phyloP scores from a whole-genome alignment of 2,888 invertebrate species.

The Phaedon cochleariae region DNA sequence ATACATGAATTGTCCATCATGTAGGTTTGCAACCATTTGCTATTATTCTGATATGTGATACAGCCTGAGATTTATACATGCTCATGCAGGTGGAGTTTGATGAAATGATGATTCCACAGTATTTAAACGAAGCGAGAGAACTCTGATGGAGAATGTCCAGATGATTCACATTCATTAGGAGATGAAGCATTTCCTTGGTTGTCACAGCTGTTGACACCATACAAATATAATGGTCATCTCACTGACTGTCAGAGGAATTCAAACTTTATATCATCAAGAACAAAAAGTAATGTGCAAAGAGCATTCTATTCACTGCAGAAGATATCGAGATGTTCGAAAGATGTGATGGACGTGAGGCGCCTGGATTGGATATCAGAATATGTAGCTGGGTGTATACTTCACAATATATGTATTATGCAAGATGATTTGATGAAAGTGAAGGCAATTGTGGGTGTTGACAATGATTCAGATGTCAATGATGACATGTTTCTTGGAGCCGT shows the following conservation, averaged over 20 bases:
- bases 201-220: conserved; percentile 6
- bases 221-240: conserved; percentile 8
- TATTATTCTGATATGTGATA: conserved; percentile 2
- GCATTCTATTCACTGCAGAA: conserved; percentile 14
- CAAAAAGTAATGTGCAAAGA: conserved; percentile 18
- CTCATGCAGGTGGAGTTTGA: too few species aligned
- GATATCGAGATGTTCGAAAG: too few species aligned
- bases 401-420: too few species aligned
- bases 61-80: conserved; percentile 2
- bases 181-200: conserved; percentile 13
- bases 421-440: too few species aligned
- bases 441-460: too few species aligned
- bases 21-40: too few species aligned
- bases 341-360: conserved; percentile 8
- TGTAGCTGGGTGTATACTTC: too few species aligned
- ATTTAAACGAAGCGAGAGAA: conserved; percentile 5
- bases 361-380: too few species aligned
- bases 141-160: not conserved
- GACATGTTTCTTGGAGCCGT: too few species aligned
- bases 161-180: conserved; percentile 2
- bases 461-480: too few species aligned
- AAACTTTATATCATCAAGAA: not conserved
- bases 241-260: conserved; percentile 2
- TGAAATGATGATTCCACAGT: not conserved
- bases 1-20: too few species aligned